These are phyloP conservation scores for Sternarchorhynchus goeldii DNA, from an alignment of 2,797 vertebrate species.

Conservation along the genomic window DNA sequence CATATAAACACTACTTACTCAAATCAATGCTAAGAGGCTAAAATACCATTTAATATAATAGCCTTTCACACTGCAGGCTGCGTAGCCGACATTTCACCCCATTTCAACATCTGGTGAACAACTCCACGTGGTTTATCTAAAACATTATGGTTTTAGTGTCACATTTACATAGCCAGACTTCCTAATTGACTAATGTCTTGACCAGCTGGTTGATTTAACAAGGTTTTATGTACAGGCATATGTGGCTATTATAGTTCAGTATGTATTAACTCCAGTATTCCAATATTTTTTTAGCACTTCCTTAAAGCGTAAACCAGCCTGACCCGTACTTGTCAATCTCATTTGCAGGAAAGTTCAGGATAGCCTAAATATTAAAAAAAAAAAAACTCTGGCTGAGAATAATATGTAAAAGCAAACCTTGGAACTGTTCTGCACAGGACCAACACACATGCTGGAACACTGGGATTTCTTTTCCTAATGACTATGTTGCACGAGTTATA, in stretches of 20 bases:
- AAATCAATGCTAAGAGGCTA: not conserved
- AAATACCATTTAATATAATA: not conserved
- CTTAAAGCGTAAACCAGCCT: slow-evolving; percentile 56
- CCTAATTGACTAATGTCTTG: slow-evolving; percentile 59
- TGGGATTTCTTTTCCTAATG: slow-evolving; percentile 56
- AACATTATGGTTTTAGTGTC: slow-evolving; percentile 59
- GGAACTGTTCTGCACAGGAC: slow-evolving; percentile 30
- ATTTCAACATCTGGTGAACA: slow-evolving; percentile 53
- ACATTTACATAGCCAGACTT: slow-evolving; percentile 56
- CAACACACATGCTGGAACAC: slow-evolving; percentile 45
- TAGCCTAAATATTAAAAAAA: slow-evolving; percentile 52
- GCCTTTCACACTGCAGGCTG: not conserved
- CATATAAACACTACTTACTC: slow-evolving; percentile 12
- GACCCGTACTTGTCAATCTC: slow-evolving; percentile 61
- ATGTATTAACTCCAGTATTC: slow-evolving; percentile 54
- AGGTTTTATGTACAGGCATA: slow-evolving; percentile 53
- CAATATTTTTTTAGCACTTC: slow-evolving; percentile 57
- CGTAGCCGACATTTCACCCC: slow-evolving; percentile 35
- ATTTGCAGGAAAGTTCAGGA: slow-evolving; percentile 54
- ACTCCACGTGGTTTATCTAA: slow-evolving; percentile 53
- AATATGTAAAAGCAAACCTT: slow-evolving; percentile 49
- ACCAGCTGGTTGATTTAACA: slow-evolving; percentile 55
- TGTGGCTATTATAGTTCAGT: slow-evolving; percentile 54
- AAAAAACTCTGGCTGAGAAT: slow-evolving; percentile 43
- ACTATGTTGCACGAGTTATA: slow-evolving; percentile 53